Base-by-base conservation (phyloP, 2,888 invertebrate species). In the Apodemia hepburni region DNA sequence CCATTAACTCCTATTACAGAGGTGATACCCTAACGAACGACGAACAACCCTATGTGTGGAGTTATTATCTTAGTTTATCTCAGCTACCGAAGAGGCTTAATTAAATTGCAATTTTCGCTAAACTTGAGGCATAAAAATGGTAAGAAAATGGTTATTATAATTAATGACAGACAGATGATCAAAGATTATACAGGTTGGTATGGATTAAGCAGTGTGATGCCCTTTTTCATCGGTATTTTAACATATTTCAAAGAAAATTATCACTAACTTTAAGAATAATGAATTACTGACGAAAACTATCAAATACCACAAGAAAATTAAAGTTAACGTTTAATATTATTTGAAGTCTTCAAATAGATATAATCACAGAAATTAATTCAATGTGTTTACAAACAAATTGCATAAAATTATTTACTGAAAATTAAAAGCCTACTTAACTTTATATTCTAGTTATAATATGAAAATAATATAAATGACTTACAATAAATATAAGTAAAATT, bases 401-500 rank as follows among this genome's bases (percentile, higher is more conserved):
- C 51, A 66, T 72, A 65, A 61, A 60, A 64, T 71, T 76, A 79
- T 69, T 70, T 73, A 71, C 72, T 75, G 75, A 71, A 75, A 67
- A 74, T 70, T 69, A 66, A 68, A 67, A 73, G 63, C 63, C 64
- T 68, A 67, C 61, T 71, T 71, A 70, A 63, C 69, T 69, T 68
- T 73, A 73, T 70, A 71, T 65, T 71, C 68, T 58, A 64, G 35
- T 60, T 62, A 62, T 47, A 60, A 45, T 58, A 42, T 29, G 47
- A 61, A 61, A 71, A 74, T 73, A 64, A 70, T 69, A 66, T 66
- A 74, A 68, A 77, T 77, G 75, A 81, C 76, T 80, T 71, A 75
- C 42, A 61, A 61, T 47, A 47, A 51, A 61, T 51, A 51, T 73
- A 70, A 71, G 72, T 73, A 75, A 76, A 75, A 72, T 78, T 82